Evolutionary conservation across 2,888 invertebrate species (phyloP), one percentile per base, ranked within the genome.

Genomic region (Microplitis manilae): DNA sequence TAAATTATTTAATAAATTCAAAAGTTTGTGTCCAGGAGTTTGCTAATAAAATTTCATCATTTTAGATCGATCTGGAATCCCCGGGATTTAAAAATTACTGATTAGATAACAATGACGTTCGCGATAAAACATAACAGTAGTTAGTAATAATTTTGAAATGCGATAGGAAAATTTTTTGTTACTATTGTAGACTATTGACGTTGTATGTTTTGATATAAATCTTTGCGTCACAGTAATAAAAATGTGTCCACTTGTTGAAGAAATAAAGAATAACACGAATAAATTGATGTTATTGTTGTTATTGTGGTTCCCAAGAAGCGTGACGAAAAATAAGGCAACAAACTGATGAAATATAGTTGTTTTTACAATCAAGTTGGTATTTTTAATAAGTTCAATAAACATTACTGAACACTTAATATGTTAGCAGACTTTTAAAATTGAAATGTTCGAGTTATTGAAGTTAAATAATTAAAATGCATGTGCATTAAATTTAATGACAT

Each of bases 401-500:
- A 50, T 50, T 50, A 20, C 9, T 13, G 13, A 5, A 50, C 13
- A 30, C 30, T 30, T 30, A 30, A 30, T 4, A 30, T 30, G 2
- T 30, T 30, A 30, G 2, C 4, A 30, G 30, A 30, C 30, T 30
- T 30, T 30, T 20, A 20, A 20, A 50, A 50, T 50, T 50, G 9
- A 13, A 50, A 50, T 13, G 1, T 50, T 13, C 1, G 8, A 13
- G 8, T 50, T 50, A 50, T 50, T 50, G 50, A 5, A 50, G 8
- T 50, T 13, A 5, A 50, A 50, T 50, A 50, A 9, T 50, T 5
- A 13, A 13, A 9, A 50, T 50, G 4, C 77, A 79, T 62, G 77
- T 38, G 41, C 13, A 70, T 50, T 76, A 79, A 79, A 76, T 78
- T 79, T 78, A 76, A 73, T 67, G 67, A 77, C 79, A 80, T 80